These are phyloP conservation scores for Ctenopoma multispine DNA, from an alignment of 2,797 vertebrate species.

Conservation along the genomic window DNA sequence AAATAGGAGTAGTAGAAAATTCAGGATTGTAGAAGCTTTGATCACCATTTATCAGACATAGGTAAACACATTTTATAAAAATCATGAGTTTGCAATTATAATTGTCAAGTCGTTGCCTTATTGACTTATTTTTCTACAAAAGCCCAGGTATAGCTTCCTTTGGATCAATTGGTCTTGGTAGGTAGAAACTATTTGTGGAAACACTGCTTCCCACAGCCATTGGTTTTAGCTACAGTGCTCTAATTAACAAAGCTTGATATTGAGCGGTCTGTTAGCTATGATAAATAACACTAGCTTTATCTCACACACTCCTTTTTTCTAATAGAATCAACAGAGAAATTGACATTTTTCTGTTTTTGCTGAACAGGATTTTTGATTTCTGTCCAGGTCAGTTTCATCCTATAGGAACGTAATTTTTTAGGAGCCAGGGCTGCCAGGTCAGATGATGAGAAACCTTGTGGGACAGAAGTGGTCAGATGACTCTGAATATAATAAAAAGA, in stretches of 20 bases:
- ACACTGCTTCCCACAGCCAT: slow-evolving; percentile 76
- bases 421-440: no score
- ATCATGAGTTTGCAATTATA: slow-evolving; percentile 2
- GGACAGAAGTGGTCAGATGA: slow-evolving; percentile 46
- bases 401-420: no score
- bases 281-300: slow-evolving; percentile 84
- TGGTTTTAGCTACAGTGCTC: slow-evolving; percentile 72
- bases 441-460: slow-evolving; percentile 52
- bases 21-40: neutral
- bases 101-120: slow-evolving; percentile 34
- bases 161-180: slow-evolving; percentile 68
- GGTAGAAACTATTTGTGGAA: slow-evolving; percentile 78
- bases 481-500: no score
- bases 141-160: slow-evolving; percentile 44
- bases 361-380: slow-evolving; percentile 77
- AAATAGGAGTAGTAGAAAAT: neutral
- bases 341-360: slow-evolving; percentile 72
- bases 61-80: neutral
- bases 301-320: slow-evolving; percentile 76
- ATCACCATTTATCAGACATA: slow-evolving; percentile 12
- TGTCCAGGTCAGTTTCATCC: slow-evolving; percentile 43
- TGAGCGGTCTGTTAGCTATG: slow-evolving; percentile 74
- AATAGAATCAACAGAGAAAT: slow-evolving; percentile 81
- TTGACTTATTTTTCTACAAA: slow-evolving; percentile 33
- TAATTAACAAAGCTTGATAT: slow-evolving; percentile 83